Conservation (phyloP, 2,113 vertebrate genomes). For the Aegypius monachus region DNA sequence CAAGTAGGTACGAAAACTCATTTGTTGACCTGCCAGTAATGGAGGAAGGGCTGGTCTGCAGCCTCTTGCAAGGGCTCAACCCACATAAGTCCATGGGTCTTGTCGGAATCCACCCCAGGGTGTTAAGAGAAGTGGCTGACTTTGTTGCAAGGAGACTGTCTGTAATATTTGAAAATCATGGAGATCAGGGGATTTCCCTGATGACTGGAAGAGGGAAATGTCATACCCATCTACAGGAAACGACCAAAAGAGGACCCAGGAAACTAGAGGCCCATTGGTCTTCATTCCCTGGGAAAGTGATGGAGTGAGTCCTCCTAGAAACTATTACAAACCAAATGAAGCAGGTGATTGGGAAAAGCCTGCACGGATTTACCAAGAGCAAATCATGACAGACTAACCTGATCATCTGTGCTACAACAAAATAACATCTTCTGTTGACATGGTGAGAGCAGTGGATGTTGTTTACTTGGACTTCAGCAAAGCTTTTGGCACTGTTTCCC, state of each 20-base stretch:
- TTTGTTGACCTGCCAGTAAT: neutral
- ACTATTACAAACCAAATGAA: neutral
- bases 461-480: neutral
- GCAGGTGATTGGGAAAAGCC: neutral
- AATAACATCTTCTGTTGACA: neutral
- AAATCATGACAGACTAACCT: neutral
- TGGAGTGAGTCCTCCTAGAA: neutral
- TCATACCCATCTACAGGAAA: neutral
- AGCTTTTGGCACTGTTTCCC: neutral
- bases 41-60: neutral
- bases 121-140: neutral
- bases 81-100: neutral
- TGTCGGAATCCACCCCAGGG: accelerated
- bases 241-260: neutral
- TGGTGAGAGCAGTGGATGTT: neutral
- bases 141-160: neutral
- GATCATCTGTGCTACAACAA: neutral
- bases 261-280: neutral
- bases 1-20: neutral
- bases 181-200: neutral
- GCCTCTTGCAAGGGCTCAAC: neutral
- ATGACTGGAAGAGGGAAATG: neutral
- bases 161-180: neutral
- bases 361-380: neutral
- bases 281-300: neutral